Evolutionary conservation across 2,113 vertebrate species (phyloP).

Genomic region (Columbina picui): DNA sequence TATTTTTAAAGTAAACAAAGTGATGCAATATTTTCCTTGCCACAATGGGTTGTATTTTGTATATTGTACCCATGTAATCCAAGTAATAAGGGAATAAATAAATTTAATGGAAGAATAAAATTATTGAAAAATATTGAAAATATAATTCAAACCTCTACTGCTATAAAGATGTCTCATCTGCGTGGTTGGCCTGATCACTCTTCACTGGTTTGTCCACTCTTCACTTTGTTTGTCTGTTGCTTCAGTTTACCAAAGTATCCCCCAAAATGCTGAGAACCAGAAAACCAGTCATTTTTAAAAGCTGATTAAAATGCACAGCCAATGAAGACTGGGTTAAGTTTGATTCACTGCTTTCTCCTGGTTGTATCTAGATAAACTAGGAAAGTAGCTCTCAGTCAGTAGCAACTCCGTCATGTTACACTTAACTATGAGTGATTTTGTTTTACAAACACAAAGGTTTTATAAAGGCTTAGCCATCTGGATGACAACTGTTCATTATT

Average conservation of each 20-base stretch:
- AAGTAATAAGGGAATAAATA: background rate
- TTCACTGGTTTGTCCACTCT: background rate
- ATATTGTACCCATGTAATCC: background rate
- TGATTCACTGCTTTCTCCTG: background rate
- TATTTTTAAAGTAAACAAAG: background rate
- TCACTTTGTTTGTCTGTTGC: background rate
- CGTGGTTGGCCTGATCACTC: background rate
- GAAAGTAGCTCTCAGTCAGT: fast-evolving
- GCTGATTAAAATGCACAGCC: background rate
- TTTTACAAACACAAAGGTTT: background rate
- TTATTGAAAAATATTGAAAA: background rate
- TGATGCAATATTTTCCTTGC: background rate
- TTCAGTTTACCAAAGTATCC: background rate
- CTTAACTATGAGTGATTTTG: background rate
- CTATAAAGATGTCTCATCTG: background rate
- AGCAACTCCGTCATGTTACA: background rate
- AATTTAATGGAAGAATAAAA: background rate
- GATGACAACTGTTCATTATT: background rate
- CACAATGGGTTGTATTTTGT: background rate
- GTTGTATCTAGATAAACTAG: background rate
- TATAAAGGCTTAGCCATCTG: background rate
- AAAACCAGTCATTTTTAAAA: background rate
- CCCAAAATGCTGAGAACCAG: background rate
- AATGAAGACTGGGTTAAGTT: background rate
- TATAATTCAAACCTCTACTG: background rate